A percentile compares a stretch with the other conserved stretches of the same genome.
These are phyloP conservation scores for Chrysochloris asiatica DNA, from an alignment of 2,113 vertebrate species.

Conservation along the genomic window DNA sequence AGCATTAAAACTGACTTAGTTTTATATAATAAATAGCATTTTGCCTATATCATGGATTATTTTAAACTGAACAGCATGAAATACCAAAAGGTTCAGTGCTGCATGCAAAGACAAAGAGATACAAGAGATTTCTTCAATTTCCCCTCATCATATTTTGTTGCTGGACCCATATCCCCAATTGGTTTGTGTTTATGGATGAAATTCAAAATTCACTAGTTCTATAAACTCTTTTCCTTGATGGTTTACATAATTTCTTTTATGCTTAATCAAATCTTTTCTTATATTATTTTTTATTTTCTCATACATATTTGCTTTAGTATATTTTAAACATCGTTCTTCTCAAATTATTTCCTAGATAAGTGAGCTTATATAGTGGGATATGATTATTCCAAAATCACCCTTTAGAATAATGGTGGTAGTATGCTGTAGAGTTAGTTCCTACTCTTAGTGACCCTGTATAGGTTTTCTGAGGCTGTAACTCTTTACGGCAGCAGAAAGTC, in stretches of 20 bases:
- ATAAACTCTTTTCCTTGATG: background rate
- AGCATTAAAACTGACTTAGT: background rate
- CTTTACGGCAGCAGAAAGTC: no score
- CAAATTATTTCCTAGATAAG: slow-evolving; percentile 54
- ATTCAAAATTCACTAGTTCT: background rate
- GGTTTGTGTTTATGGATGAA: background rate
- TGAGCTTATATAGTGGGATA: background rate
- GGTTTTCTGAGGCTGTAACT: no score
- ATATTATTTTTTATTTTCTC: background rate
- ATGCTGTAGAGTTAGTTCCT: no score
- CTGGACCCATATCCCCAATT: background rate
- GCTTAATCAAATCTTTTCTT: background rate
- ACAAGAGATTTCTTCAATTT: background rate
- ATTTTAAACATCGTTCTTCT: slow-evolving; percentile 13
- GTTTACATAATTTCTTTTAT: background rate
- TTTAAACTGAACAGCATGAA: background rate
- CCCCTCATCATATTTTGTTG: background rate
- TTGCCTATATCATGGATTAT: background rate
- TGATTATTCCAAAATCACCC: slow-evolving; percentile 12
- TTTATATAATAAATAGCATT: background rate
- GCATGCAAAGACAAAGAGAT: background rate
- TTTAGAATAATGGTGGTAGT: background rate
- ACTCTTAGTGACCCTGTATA: no score
- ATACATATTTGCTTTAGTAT: background rate
- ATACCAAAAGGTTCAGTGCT: background rate